Base-by-base conservation (phyloP, 2,888 invertebrate genomes). In the Caenorhabditis sp. region DNA sequence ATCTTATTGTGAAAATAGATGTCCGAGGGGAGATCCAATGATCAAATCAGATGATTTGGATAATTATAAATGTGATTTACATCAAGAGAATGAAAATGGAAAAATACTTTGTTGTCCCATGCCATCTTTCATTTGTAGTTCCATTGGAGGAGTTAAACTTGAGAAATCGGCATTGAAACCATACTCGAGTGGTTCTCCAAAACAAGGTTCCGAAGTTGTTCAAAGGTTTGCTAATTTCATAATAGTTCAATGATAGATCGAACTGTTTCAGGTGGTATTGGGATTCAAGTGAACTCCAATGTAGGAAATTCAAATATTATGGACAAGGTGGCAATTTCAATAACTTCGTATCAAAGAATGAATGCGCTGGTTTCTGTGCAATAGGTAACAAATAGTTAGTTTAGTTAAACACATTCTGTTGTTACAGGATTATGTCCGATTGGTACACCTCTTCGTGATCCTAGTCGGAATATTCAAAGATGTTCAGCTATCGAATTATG, bases 311-410 rank as follows among this genome's bases (percentile, higher is more conserved):
- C 72, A 79, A 79, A 21, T 86, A 81, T 59, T 67, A 69, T 19
- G 84, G 83, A 19, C 84, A 84, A 67, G 85, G 84, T 6, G 85
- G 85, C 10, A 85, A 86, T 54, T 85, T 82, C 72, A 86, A 86
- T 69, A 85, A 85, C 60, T 86, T 84, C 66, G 70, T 63, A 1
- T 64, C 76, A 0, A 78, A 80, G 37, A 59, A 78, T 24, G 78
- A 78, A 14, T 86, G 85, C 64, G 49, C 69, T 17, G 66, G 76
- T 6, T 86, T 75, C 62, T 86, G 85, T 61, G 73, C 76, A 0
- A 65, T 58, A 49, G 58, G 79, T 73, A 43, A 31, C 10, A 10
- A 4, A 31, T 31, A n/a, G n/a, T n/a, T n/a, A n/a, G n/a, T n/a
- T n/a, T n/a, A n/a, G n/a, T n/a, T n/a, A n/a, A n/a, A n/a, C n/a